Base-by-base conservation (phyloP, 2,797 vertebrate genomes). In the Acipenser ruthenus region DNA sequence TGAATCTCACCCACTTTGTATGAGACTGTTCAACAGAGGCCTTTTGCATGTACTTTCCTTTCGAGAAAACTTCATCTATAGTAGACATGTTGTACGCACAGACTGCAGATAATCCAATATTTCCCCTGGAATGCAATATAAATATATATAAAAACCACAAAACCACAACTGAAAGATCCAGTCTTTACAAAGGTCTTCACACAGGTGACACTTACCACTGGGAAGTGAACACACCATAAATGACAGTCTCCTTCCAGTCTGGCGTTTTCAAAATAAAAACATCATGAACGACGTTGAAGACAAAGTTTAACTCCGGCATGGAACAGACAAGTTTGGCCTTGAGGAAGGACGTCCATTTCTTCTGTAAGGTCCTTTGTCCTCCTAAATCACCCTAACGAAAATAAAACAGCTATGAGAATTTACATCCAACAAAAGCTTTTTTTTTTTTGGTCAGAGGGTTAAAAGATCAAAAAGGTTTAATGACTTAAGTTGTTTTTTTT, bases 11-110 rank as follows among this genome's bases (percentile, higher is more conserved):
- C 96, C 96, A 99, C 72, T 98, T 99, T 8, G 93, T 98, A 75
- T 99, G 94, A 6, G 93, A 94, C 71, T 97, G 94, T 65, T 96
- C 96, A 75, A 99, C 94, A 0, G 91, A 96, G 72, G 92, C 90
- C 60, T 96, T 98, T 86, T 98, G 94, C 96, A 99, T 99, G 70
- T 95, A 99, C 74, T 96, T 99, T 69, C 96, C 96, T 48, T 86
- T 92, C 1, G 93, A 90, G 86, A 99, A 99, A 68, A 97, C 91
- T 0, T 94, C 91, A 67, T 97, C 95, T 49, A 94, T 89, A 0
- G 89, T 78, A 1, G 90, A 89, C 76, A 97, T 84, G 73, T 88
- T 90, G 76, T 96, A 98, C 6, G 92, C 89, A 23, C 96, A 99
- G 62, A 99, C 95, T 0, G 96, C 96, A 0, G 96, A 99, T 67